Percentiles rank a stretch among this genome's conserved stretches.
phyloP scores from a whole-genome alignment of 2,797 vertebrate species.

The Erethizon dorsatum region DNA sequence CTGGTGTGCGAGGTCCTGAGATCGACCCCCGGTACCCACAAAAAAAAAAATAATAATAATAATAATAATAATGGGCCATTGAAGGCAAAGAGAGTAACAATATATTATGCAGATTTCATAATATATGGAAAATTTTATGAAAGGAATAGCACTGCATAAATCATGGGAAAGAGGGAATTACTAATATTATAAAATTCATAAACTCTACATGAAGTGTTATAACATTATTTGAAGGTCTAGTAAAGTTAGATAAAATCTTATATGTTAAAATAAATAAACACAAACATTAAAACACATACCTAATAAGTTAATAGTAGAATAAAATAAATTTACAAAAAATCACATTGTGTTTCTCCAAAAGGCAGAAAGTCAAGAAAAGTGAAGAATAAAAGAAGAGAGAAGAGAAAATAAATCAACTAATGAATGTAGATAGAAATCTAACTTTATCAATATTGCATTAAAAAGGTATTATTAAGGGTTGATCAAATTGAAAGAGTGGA shows the following conservation, averaged over 20 bases:
- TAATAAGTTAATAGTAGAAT: not conserved
- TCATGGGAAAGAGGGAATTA: not conserved
- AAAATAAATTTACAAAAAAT: not conserved
- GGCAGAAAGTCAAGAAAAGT: not conserved
- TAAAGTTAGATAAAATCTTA: not conserved
- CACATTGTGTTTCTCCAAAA: not conserved
- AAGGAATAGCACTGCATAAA: not conserved
- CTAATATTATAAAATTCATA: not conserved
- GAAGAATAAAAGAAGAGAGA: not conserved
- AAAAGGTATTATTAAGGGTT: not conserved
- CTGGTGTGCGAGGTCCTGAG: too few species aligned
- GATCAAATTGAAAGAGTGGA: not conserved
- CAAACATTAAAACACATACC: too few species aligned
- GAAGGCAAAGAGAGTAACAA: not conserved
- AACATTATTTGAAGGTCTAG: not conserved
- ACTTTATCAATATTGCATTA: not conserved
- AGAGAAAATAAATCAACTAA: not conserved
- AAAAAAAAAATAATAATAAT: too few species aligned
- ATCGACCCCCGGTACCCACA: too few species aligned
- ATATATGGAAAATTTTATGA: not conserved
- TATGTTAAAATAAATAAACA: not conserved
- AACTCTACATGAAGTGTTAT: not conserved
- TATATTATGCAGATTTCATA: not conserved
- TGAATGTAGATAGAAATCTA: not conserved
- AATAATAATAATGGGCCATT: too few species aligned